Conservation (phyloP, 2,797 vertebrate species). For the Cossypha caffra region DNA sequence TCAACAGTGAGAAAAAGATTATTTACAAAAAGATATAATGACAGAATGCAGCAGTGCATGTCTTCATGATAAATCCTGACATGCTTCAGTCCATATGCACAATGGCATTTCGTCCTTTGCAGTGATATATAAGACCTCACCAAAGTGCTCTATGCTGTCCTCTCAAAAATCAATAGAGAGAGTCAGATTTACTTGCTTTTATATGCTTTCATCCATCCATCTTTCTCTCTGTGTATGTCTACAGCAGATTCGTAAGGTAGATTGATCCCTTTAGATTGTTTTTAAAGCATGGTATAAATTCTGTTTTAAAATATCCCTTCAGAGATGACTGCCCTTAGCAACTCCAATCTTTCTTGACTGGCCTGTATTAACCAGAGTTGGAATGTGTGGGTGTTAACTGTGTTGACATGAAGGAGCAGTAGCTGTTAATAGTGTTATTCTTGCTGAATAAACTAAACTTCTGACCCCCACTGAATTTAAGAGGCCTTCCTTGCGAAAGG, state of each 20-base stretch:
- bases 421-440: conserved; percentile 72
- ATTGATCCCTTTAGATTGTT: conserved; percentile 41
- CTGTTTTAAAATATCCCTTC: conserved; percentile 52
- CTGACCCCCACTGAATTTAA: conserved; percentile 68
- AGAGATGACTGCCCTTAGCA: conserved; percentile 8
- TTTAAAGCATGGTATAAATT: conserved; percentile 63
- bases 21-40: conserved; percentile 41
- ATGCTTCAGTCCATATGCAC: background rate
- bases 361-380: conserved; percentile 47
- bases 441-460: conserved; percentile 77
- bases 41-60: background rate
- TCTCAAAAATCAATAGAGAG: conserved; percentile 42
- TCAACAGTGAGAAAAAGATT: conserved; percentile 38
- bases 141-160: conserved; percentile 19
- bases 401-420: conserved; percentile 63
- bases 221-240: conserved; percentile 26
- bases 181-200: conserved; percentile 25
- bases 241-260: conserved; percentile 7
- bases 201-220: background rate
- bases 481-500: conserved; percentile 42
- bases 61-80: conserved; percentile 28
- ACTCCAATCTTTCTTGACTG: conserved; percentile 2
- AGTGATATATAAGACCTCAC: conserved; percentile 26
- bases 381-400: conserved; percentile 60
- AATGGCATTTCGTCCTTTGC: background rate